Base-by-base conservation (phyloP, 2,113 vertebrate species). In the Trogon melanurus region DNA sequence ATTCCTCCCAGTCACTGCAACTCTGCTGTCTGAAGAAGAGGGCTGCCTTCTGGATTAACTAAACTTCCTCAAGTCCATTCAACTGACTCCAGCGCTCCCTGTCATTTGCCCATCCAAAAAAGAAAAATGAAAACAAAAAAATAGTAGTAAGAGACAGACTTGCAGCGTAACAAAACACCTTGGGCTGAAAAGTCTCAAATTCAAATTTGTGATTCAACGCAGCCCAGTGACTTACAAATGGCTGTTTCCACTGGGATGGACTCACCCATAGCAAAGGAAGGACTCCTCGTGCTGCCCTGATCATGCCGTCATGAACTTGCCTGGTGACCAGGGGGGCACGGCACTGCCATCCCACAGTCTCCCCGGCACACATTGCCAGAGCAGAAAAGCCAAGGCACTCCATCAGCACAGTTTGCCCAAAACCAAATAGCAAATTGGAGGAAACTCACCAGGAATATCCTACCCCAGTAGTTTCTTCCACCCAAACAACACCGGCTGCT, bases 1-100 rank as follows among this genome's bases (percentile, higher is more conserved):
- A 87, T 89, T 97, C 93, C 75, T 86, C 85, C 79, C 67, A 87
- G 80, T 83, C 88, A 67, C 47, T 56, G 75, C 67, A 93, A 75
- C 38, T 75, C 79, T 85, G 60, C 75, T 88, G 44, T 79, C 86
- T 90, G 79, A 94, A 65, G 34, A 76, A 58, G 56, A 51, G 47
- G 56, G 85, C n/a, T 80, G 62, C 65, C 71, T 91, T 79, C 86
- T 85, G 81, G 93, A 96, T 22, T 85, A 88, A 95, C 81, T 73
- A 74, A 73, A 92, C 44, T 78, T 92, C 76, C 79, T 76, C 27
- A 62, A 62, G 56, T 70, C 78, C 69, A 79, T 83, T 81, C 76
- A 92, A 21, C 38, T 30, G 44, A 48, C 47, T 82, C 57, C 70
- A 56, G 50, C 19, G 10, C 26, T 91, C 36, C 64, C 22, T 62